These are phyloP conservation scores for Urosaurus nigricauda DNA, from an alignment of 2,797 vertebrate genomes.

Conservation along the genomic window DNA sequence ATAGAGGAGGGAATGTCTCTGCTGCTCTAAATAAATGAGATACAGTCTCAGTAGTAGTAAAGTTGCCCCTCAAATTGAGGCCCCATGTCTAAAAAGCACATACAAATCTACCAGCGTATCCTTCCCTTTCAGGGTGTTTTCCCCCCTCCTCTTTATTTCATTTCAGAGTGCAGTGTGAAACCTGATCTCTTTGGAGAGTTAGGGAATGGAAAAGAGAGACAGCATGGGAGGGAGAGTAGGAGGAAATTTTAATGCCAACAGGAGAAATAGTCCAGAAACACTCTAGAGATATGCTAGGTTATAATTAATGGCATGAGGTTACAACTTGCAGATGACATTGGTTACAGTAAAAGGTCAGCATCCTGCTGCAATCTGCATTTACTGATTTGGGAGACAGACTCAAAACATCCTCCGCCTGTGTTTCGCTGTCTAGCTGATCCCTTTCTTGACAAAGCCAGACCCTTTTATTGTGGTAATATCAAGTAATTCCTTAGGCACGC, in stretches of 20 bases:
- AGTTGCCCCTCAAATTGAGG: conserved; percentile 33
- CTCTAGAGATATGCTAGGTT: conserved; percentile 48
- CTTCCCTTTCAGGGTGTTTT: conserved; percentile 47
- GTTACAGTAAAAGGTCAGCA: conserved; percentile 64
- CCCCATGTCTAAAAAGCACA: conserved; percentile 42
- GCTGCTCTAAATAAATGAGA: conserved; percentile 21
- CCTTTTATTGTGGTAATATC: conserved; percentile 22
- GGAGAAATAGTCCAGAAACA: conserved; percentile 56
- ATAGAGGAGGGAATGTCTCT: conserved; percentile 37
- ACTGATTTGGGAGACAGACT: conserved; percentile 59
- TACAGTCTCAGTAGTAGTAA: conserved; percentile 48
- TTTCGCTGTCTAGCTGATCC: conserved; percentile 53
- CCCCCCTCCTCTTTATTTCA: conserved; percentile 33
- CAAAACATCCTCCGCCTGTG: conserved; percentile 8
- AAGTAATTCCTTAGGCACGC: conserved; percentile 7
- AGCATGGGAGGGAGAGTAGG: conserved; percentile 37
- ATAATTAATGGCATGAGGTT: conserved; percentile 70
- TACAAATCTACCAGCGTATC: conserved; percentile 47
- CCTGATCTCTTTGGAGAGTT: conserved; percentile 52
- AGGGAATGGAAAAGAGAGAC: conserved; percentile 17
- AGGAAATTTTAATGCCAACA: conserved; percentile 51
- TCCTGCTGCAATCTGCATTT: conserved; percentile 61
- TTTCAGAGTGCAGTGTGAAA: conserved; percentile 65
- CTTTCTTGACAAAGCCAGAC: conserved; percentile 30
- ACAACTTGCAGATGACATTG: conserved; percentile 65